Base-by-base conservation (phyloP, 2,888 invertebrate species). In the Thelaira solivaga region DNA sequence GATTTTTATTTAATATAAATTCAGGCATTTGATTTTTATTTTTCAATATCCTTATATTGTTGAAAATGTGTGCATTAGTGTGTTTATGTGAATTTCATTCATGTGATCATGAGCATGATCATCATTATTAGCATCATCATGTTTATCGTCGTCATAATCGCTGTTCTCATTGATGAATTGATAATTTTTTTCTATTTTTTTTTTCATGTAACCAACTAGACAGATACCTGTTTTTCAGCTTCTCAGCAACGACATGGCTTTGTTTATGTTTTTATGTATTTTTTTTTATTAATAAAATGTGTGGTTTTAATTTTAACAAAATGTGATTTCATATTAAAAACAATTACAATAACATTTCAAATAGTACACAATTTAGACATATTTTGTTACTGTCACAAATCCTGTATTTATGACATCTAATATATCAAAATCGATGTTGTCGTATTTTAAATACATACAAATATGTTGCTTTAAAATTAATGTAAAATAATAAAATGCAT, bases 321-420 rank as follows among this genome's bases (percentile, higher is more conserved):
- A 61, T 67, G 49, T 62, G 22, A 26, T 49, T 71, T 72, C 53
- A 49, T 72, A 64, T 64, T 64, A 24, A 45, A 55, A n/a, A n/a
- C n/a, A n/a, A 41, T 41, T 29, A 41, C 64, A 72, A 72, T 64
- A 72, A 72, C 49, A 73, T 73, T 73, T 73, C 31, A 73, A 41
- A 61, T 29, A n/a, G n/a, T n/a, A 20, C n/a, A 18, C 49, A 31
- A 59, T 69, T 39, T 20, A 57, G 39, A 49, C 20, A 53, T 34
- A 43, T 39, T 24, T 72, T 29, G n/a, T 73, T 65, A 24, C 8
- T 39, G 41, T 6, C 39, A 51, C 31, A 51, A 57, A 57, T 64
- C 49, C 41, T 65, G 29, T 34, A 55, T 64, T 57, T 49, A 31
- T 11, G 62, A 73, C 64, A 65, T 73, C 57, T 73, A 65, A 65